A percentile compares a stretch with the other conserved stretches of the same genome.
Conservation (phyloP, 2,888 invertebrate species). For the Villa cingulata region DNA sequence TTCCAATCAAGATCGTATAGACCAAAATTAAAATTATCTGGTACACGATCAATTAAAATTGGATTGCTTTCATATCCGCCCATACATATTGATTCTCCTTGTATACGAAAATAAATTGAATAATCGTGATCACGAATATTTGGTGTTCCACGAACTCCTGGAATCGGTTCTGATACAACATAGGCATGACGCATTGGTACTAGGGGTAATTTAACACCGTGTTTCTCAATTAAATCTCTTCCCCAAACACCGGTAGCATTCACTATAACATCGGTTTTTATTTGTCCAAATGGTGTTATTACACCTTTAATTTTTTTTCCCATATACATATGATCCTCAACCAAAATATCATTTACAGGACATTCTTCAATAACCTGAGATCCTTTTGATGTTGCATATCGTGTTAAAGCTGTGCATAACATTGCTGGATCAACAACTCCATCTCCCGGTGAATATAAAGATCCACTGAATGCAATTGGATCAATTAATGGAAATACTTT, state of each 20-base stretch:
- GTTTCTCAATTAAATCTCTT: constrained; percentile 42
- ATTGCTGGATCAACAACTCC: constrained; percentile 77
- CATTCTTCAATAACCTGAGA: constrained; percentile 64
- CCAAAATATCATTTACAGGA: constrained; percentile 55
- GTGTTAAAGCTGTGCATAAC: constrained; percentile 59
- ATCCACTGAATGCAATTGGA: constrained; percentile 57
- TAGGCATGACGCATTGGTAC: constrained; percentile 81
- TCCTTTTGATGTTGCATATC: constrained; percentile 56
- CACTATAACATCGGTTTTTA: constrained; percentile 63
- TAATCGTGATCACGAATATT: constrained; percentile 79
- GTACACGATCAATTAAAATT: constrained; percentile 60
- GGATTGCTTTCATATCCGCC: constrained; percentile 86
- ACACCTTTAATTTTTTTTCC: constrained; percentile 57
- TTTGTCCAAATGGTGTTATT: constrained; percentile 52
- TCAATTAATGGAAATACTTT: constrained; percentile 66
- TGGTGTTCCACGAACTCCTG: constrained; percentile 59
- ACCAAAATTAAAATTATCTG: constrained; percentile 65
- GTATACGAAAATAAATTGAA: constrained; percentile 67
- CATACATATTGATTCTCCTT: constrained; percentile 68
- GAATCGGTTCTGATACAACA: constrained; percentile 65
- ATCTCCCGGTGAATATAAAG: constrained; percentile 65
- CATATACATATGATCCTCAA: constrained; percentile 37
- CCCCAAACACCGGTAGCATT: constrained; percentile 70
- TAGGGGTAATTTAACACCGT: constrained; percentile 51
- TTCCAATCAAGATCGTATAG: constrained; percentile 81